Evolutionary conservation across 2,113 vertebrate species (phyloP), one percentile per base, ranked within the genome.

Genomic region (Calidris pugnax): DNA sequence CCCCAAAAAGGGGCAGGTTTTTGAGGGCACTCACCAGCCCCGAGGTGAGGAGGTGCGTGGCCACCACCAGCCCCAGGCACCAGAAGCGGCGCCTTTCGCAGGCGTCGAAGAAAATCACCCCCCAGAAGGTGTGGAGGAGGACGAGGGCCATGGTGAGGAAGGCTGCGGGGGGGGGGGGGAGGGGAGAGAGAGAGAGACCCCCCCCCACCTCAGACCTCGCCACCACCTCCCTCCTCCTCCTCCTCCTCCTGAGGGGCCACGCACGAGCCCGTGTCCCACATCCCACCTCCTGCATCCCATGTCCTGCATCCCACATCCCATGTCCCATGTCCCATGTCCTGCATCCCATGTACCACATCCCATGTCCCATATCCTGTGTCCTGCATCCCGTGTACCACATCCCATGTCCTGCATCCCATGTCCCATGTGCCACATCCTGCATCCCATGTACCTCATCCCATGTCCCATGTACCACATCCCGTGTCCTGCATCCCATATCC

Each of bases 61-160:
- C 71, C 10, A 98, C 98, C 89, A 98, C 98, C 89, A 98, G 90
- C 51, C 91, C 97, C 94, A 98, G 81, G 85, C 95, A 92, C 95
- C 96, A 87, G 53, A 97, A 97, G 14, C 78, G 92, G 32, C 96
- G 92, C 53, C 87, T 97, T 63, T 98, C 98, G 3, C 98, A 98
- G 90, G 98, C 98, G 1, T 98, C 98, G 14, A 98, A 98, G 96
- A 98, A 98, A 62, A 98, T 96, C n/a, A 98, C 74, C 10, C 98
- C 98, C 98, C 98, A 98, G 91, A 98, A 98, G 17, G 97, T 98
- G 92, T 98, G 98, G 50, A 98, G 97, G 93, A 98, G 85, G 27
- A 98, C 98, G 10, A 98, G 73, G 28, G 98, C 98, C 97, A 98
- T 98, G 66, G 98, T 98, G 93, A 98, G 95, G 92, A 98, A 98